Evolutionary conservation across 2,113 vertebrate species (phyloP), one percentile per base, ranked within the genome.

Genomic region (Heliornis fulica): DNA sequence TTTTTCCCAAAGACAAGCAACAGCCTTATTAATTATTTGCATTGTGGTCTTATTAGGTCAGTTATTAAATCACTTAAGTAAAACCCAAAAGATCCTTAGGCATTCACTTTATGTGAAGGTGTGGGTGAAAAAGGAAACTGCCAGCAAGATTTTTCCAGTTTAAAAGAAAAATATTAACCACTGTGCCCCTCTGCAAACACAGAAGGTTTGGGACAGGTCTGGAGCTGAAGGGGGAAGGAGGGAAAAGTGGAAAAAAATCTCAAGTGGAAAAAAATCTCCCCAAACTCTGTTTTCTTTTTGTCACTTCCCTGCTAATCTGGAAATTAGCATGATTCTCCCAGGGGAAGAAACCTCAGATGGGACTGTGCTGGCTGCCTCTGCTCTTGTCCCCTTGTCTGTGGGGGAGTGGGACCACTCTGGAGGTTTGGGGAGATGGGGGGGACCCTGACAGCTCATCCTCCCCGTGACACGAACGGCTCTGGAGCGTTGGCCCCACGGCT

Each of bases 11-110:
- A 89, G 74, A 60, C 66, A 90, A 93, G 59, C 53, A 81, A 43
- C 31, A 80, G 45, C 17, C 13, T 72, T 41, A 85, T 83, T 60
- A 83, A 89, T 87, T 89, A 65, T 80, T 85, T 65, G 65, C 25
- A 45, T 38, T 57, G 53, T 72, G 66, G 69, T 69, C 13, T 1
- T 34, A 26, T 54, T 66, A n/a, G 85, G 60, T 74, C 90, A 77
- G 54, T 92, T 83, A 80, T 86, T 86, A 68, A 80, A 90, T 85
- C 48, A 20, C 48, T 57, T 19, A 5, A 74, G 28, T 8, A 36
- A 59, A 56, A 78, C 4, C 26, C 22, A 34, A 10, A 76, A 82
- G 19, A 56, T 26, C 31, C 87, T 82, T 26, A 46, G n/a, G 76
- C 43, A 60, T 32, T 87, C 87, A 26, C 74, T 93, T 48, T 31